A percentile compares a stretch with the other conserved stretches of the same genome.
Conservation (phyloP, 37 sponge, comb jelly and placozoan species). For the Geodia barretti region DNA sequence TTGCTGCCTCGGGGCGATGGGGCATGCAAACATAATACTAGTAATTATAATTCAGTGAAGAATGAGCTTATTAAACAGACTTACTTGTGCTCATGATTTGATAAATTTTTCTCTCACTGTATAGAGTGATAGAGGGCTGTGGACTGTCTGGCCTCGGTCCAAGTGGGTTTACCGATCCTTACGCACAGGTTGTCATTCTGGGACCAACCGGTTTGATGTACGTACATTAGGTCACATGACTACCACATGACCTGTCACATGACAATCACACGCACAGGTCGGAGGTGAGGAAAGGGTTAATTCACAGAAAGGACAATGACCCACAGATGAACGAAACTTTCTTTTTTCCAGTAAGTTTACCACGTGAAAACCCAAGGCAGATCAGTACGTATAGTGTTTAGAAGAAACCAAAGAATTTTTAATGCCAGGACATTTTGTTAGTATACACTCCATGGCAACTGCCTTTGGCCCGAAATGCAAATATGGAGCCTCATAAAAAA, state of each 20-base stretch:
- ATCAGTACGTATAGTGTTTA: no score
- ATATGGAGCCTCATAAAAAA: background rate
- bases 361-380: no score
- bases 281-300: slow-evolving; percentile 35
- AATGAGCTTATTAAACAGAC: background rate
- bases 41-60: no score
- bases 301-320: slow-evolving; percentile 38
- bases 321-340: slow-evolving; percentile 59
- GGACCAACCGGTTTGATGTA: background rate
- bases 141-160: slow-evolving; percentile 40
- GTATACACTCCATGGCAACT: no score
- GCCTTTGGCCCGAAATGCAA: background rate
- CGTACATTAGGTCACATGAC: background rate
- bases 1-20: no score
- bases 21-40: no score
- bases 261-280: slow-evolving; percentile 31
- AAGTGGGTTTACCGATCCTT: slow-evolving; percentile 51
- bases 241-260: background rate
- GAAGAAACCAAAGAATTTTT: no score
- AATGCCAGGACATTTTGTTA: no score
- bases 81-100: background rate
- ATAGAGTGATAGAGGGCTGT: slow-evolving; percentile 39
- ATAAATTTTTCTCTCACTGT: background rate
- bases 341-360: slow-evolving; percentile 41
- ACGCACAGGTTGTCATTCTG: slow-evolving; percentile 47